These are phyloP conservation scores for Lissonota sp. DNA, from an alignment of 2,888 invertebrate genomes.

Conservation along the genomic window DNA sequence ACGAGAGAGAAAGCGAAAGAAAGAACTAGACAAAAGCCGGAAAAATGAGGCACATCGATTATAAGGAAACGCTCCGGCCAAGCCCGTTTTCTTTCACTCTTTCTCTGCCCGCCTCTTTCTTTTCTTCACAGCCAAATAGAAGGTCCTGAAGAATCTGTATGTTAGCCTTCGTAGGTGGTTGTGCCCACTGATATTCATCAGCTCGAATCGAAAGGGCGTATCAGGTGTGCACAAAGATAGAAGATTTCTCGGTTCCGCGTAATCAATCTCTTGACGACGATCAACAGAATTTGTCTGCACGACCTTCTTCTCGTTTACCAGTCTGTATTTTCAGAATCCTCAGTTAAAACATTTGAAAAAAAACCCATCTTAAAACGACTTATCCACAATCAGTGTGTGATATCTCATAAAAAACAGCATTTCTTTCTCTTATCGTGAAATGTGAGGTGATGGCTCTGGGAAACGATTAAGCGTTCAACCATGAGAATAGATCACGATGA, in stretches of 20 bases:
- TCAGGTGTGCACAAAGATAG: conserved; percentile 1
- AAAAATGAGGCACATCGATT: conserved; percentile 79
- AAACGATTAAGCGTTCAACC: no score
- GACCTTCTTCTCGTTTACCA: conserved; percentile 41
- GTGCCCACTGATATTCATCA: no score
- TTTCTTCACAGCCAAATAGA: not conserved
- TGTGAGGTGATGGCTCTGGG: no score
- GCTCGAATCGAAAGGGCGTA: not conserved
- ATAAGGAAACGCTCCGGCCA: conserved; percentile 60
- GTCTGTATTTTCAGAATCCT: conserved; percentile 13
- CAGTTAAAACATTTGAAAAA: no score
- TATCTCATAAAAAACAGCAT: no score
- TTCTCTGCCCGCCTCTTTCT: not conserved
- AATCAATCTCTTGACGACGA: conserved; percentile 22
- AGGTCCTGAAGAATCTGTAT: no score
- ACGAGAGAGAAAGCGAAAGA: not conserved
- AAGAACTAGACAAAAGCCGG: conserved; percentile 77
- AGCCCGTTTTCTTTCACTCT: conserved; percentile 20
- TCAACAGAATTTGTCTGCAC: conserved; percentile 59
- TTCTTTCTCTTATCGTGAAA: no score
- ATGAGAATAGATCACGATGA: no score
- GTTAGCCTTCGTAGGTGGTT: no score
- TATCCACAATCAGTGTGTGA: no score
- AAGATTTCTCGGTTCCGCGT: no score
- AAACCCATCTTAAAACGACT: no score